Base-by-base conservation (phyloP, 2,113 vertebrate species). In the Orthonyx spaldingii region DNA sequence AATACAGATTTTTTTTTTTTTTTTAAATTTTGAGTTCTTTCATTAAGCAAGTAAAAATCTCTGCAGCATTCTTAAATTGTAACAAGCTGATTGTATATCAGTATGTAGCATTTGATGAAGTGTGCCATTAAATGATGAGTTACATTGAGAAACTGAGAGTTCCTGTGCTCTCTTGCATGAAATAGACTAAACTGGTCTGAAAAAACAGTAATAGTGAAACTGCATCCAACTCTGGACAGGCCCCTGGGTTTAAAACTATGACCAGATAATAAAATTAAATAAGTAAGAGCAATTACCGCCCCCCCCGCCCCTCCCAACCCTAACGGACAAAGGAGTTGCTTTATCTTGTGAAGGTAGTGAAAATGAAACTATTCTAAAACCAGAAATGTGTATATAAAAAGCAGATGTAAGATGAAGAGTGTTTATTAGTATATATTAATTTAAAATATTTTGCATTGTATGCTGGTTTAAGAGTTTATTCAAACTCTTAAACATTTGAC, bases 241-340 rank as follows among this genome's bases (percentile, higher is more conserved):
- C n/a, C 6, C 6, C n/a, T 64, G 24, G 3, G 21, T 86, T 89
- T 89, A 79, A 84, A 92, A 49, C 14, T 42, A 23, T n/a, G 41
- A 32, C 3, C 7, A 68, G 75, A 41, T 78, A 78, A 84, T 66
- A 47, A 56, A 87, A 57, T 24, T 12, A 59, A 78, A n/a, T 33
- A 22, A 63, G 69, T 37, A 49, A 61, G 14, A 76, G 30, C n/a
- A 68, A 35, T 75, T 23, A 19, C 21, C 8, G 4, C 3, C 1
- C 0, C 4, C 3, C 1, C 8, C 21, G 35, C 14, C 1, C 1
- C n/a, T 13, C 5, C 1, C 0, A 16, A 26, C 11, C 16, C 8
- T 37, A 22, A 19, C 32, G 52, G 23, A 57, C 22, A 50, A n/a
- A 83, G 61, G 15, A 94, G 5, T 52, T 92, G 17, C 16, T 78